Evolutionary conservation across 1,140 invertebrate genomes (phyloP).

Genomic region (Panulirus ornatus): DNA sequence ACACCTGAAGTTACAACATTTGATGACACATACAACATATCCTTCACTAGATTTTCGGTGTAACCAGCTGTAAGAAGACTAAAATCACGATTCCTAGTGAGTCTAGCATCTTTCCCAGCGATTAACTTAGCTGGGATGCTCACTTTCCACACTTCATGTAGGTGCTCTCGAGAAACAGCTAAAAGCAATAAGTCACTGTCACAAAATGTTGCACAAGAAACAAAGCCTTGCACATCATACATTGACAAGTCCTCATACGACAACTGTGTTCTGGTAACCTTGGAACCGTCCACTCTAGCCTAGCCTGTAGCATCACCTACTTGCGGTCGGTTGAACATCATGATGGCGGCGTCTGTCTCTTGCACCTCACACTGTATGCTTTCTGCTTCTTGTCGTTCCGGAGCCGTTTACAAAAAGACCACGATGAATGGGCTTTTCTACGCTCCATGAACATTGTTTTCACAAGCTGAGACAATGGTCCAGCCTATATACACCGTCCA

Average conservation of each 20-base stretch:
- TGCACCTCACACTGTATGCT: too few relatives aligned
- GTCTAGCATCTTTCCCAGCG: conserved; percentile 24
- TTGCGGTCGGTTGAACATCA: too few relatives aligned
- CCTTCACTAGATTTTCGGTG: not conserved
- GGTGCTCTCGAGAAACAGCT: conserved; percentile 13
- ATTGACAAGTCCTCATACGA: conserved; percentile 55
- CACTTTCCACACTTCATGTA: conserved; percentile 40
- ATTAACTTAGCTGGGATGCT: conserved; percentile 33
- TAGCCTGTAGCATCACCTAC: too few relatives aligned
- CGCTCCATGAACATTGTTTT: too few relatives aligned
- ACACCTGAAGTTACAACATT: not conserved
- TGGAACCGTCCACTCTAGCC: too few relatives aligned
- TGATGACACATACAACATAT: not conserved
- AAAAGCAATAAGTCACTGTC: conserved; percentile 12
- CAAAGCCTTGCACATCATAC: conserved; percentile 42
- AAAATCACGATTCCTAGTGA: conserved; percentile 39
- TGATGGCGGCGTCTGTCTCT: too few relatives aligned
- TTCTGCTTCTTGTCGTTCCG: too few relatives aligned
- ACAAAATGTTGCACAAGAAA: conserved; percentile 18
- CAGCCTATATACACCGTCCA: too few relatives aligned
- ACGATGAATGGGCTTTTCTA: too few relatives aligned
- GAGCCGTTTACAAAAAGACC: too few relatives aligned
- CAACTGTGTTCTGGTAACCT: too few relatives aligned
- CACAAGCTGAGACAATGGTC: too few relatives aligned
- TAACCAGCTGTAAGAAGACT: conserved; percentile 31